Base-by-base conservation (phyloP, 2,888 invertebrate genomes). In the Pterobdella sp. region DNA sequence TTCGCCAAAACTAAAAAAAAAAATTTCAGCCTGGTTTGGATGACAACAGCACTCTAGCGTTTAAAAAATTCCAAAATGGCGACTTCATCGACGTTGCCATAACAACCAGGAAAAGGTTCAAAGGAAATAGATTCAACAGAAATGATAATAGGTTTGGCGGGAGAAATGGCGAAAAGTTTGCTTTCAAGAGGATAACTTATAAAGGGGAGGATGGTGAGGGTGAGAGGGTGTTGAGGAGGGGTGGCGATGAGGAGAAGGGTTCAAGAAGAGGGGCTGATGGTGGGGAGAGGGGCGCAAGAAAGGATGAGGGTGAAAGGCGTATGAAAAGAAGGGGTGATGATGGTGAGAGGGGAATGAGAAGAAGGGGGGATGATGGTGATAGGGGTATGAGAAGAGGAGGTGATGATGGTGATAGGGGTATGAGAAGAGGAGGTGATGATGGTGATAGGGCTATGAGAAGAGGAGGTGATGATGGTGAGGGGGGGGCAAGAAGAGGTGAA, bases 81-180 rank as follows among this genome's bases (percentile, higher is more conserved):
- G 95, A 96, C 84, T 98, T 92, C 83, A 87, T 98, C 84, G 97
- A 97, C 83, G 95, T 98, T 79, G 93, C 94, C 2, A 94, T 96
- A 26, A 79, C 80, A 3, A 80, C 80, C 4, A 81, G 81, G 4
- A 36, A 71, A 18, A 72, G 71, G n/a, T n/a, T n/a, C n/a, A n/a
- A n/a, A n/a, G n/a, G n/a, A n/a, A n/a, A n/a, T n/a, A n/a, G n/a
- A n/a, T n/a, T n/a, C n/a, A n/a, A n/a, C n/a, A n/a, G n/a, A n/a
- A n/a, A n/a, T n/a, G n/a, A n/a, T n/a, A n/a, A n/a, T n/a, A n/a
- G n/a, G n/a, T n/a, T n/a, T n/a, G n/a, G n/a, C n/a, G n/a, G n/a
- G n/a, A n/a, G n/a, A n/a, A n/a, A n/a, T n/a, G n/a, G n/a, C n/a
- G n/a, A n/a, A n/a, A n/a, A n/a, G n/a, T n/a, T n/a, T n/a, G n/a